Evolutionary conservation across 2,888 invertebrate species (phyloP), one percentile per base, ranked within the genome.

Genomic region (Boloria selene): DNA sequence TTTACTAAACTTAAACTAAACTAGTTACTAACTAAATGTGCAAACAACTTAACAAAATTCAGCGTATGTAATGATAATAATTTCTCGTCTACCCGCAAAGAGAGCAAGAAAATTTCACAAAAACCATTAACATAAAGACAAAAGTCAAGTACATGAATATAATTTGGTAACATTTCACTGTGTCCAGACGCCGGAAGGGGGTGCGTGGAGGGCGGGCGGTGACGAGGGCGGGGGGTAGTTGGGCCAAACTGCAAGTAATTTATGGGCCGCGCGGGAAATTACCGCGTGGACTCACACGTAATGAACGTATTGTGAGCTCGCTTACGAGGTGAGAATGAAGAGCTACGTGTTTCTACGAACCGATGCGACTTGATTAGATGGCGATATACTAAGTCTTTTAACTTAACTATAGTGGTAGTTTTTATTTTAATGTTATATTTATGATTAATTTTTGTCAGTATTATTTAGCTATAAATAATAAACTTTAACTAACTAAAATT

Each of bases 191-290:
- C 49, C n/a, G 17, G 31, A 47, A 26, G 42, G 42, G 50, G 50
- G 61, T 51, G 45, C 17, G 53, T 56, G 54, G 42, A 38, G 52
- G 38, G 54, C 65, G 58, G 54, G 68, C 47, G 63, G 60, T 14
- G 49, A 26, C 10, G 51, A 45, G 54, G 50, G 49, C 2, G 17
- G 16, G 49, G 38, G 64, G n/a, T 10, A 17, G 58, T 49, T 4
- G 58, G 49, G 54, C 63, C 64, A 58, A 64, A 67, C 47, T 63
- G 69, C 56, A 60, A 65, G 74, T 76, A 77, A 79, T 78, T 73
- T 78, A 79, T 76, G 75, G 71, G 74, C 73, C 77, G 69, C 73
- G 72, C 75, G 79, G 79, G 79, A 79, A 79, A 79, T 79, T 79
- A 79, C 73, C 71, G 67, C 70, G 72, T 61, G 70, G 70, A 72